These are phyloP conservation scores for Hemiscyllium ocellatum DNA, from an alignment of 2,113 vertebrate genomes.

Conservation along the genomic window DNA sequence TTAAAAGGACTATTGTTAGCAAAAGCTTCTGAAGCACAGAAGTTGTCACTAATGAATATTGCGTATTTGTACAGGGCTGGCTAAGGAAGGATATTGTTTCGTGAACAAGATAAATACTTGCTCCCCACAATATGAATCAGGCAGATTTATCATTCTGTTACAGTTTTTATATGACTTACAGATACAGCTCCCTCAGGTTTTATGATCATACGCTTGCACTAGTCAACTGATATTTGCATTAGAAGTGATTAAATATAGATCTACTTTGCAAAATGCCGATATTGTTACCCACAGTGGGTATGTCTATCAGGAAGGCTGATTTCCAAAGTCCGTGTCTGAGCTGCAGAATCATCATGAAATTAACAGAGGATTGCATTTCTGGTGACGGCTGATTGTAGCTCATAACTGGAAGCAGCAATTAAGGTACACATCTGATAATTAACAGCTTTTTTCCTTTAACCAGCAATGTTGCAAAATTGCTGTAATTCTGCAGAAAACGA, in stretches of 20 bases:
- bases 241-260: neutral
- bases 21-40: neutral
- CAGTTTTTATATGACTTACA: neutral
- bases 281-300: neutral
- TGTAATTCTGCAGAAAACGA: neutral
- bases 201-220: neutral
- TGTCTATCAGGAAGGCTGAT: neutral
- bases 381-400: neutral
- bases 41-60: neutral
- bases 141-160: neutral
- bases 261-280: neutral
- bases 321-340: neutral
- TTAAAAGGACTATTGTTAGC: neutral
- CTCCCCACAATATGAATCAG: neutral
- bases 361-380: neutral
- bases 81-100: neutral
- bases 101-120: neutral
- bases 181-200: neutral
- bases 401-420: neutral
- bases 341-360: neutral
- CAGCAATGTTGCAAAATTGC: neutral
- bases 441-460: neutral
- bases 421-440: neutral
- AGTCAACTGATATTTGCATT: neutral
- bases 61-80: neutral